Base-by-base conservation (phyloP, 2,113 vertebrate species). In the Pandion haliaetus region DNA sequence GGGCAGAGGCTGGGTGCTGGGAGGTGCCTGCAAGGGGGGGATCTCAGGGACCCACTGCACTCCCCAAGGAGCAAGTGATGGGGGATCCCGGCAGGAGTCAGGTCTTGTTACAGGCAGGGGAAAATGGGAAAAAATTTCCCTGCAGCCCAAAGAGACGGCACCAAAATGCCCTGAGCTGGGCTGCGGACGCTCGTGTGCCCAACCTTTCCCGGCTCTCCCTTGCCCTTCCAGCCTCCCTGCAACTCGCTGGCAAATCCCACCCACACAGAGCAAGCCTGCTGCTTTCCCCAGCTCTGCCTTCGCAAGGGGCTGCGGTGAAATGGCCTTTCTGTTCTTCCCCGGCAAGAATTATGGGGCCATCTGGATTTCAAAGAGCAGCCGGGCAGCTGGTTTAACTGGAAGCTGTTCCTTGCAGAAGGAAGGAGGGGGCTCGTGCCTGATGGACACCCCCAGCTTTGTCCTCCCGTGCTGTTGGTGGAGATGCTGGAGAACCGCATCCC, bases 1-100 rank as follows among this genome's bases (percentile, higher is more conserved):
- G 12, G 42, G 19, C 13, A 2, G 47, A 29, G 40, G 6, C 2
- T 77, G 65, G 8, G 14, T 31, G 19, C n/a, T 86, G 62, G 31
- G 19, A 86, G 10, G 11, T 55, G 29, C 44, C 80, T 61, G 50
- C 12, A 28, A 44, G 7, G 42, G 17, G 15, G 20, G 8, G 13
- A 32, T 26, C 29, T 65, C 47, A 18, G 47, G 9, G 15, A 28
- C 5, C 1, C 49, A 2, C 24, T 57, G 50, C 7, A 2, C 5
- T 34, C 11, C 40, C 44, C 40, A 9, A 6, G 9, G 31, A 79
- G 13, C 11, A n/a, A 49, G 54, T 0, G 38, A 23, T 29, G 44
- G 5, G n/a, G 5, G 5, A 49, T 52, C 25, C 14, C 1, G 1
- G 23, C 0, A 1, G 38, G 58, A 24, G 25, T 14, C 20, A 18